These are phyloP conservation scores for Akabosia matsudoensis DNA, from an alignment of 1,140 invertebrate genomes.

Conservation along the genomic window DNA sequence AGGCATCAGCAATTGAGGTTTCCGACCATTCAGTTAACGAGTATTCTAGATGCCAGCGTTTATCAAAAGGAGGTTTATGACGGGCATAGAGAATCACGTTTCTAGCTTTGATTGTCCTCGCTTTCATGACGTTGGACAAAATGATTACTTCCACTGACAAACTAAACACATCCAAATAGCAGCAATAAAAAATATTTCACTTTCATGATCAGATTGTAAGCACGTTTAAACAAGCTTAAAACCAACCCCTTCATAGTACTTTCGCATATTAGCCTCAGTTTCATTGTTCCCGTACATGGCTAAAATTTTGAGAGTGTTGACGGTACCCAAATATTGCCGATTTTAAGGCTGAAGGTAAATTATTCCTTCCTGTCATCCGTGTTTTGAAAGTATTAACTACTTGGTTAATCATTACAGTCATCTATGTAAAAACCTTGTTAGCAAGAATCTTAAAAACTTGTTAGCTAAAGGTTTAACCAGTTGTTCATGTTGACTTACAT, in stretches of 20 bases:
- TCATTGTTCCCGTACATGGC: too few relatives aligned
- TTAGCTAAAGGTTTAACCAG: not conserved
- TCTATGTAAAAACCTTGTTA: too few relatives aligned
- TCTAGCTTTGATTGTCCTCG: conserved; percentile 24
- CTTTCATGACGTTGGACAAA: conserved; percentile 32
- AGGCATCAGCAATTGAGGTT: not conserved
- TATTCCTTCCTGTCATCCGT: too few relatives aligned
- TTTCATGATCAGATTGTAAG: not conserved
- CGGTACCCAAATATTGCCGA: too few relatives aligned
- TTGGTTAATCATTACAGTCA: too few relatives aligned
- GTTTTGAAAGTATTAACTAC: too few relatives aligned
- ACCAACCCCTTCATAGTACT: too few relatives aligned
- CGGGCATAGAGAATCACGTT: conserved; percentile 13
- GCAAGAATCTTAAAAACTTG: too few relatives aligned
- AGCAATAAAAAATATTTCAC: not conserved
- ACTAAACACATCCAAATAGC: not conserved
- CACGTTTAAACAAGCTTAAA: too few relatives aligned
- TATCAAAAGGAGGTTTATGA: conserved; percentile 11
- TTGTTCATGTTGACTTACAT: not conserved
- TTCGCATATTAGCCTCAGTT: too few relatives aligned
- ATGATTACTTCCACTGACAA: not conserved
- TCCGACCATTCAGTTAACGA: not conserved
- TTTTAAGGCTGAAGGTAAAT: too few relatives aligned
- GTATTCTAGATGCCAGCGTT: not conserved
- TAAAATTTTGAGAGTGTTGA: too few relatives aligned